These are phyloP conservation scores for Drosophila sp. DNA, from an alignment of 1,140 invertebrate species.

Conservation along the genomic window DNA sequence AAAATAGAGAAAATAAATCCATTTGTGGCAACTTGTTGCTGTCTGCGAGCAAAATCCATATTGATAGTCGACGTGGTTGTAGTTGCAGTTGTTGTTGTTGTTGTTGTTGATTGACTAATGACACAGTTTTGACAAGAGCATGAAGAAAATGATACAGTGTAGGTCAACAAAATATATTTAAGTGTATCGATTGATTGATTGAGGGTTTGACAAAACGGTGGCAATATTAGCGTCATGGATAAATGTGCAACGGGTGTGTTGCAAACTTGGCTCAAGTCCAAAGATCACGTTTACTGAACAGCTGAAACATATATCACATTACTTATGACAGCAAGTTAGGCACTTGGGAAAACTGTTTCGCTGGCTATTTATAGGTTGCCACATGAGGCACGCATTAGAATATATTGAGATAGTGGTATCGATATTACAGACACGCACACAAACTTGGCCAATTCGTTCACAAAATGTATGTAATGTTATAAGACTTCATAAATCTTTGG, in stretches of 20 bases:
- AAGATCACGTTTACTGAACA: constrained; percentile 30
- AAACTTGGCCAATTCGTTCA: constrained; percentile 26
- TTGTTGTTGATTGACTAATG: constrained; percentile 45
- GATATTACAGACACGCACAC: constrained; percentile 16
- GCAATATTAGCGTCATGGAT: constrained; percentile 10
- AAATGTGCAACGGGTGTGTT: constrained; percentile 5
- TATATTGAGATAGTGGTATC: background rate
- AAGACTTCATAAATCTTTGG: constrained; percentile 21
- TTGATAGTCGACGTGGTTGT: background rate
- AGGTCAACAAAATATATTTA: constrained; percentile 23
- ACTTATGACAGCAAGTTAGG: constrained; percentile 2
- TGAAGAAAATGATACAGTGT: constrained; percentile 27
- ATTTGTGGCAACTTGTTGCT: constrained; percentile 74
- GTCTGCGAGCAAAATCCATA: constrained; percentile 4
- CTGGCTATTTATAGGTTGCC: constrained; percentile 28
- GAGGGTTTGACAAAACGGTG: constrained; percentile 28
- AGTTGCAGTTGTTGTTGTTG: constrained; percentile 6
- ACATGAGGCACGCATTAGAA: constrained; percentile 3
- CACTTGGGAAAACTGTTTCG: constrained; percentile 7
- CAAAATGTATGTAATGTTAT: constrained; percentile 1
- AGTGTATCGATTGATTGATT: constrained; percentile 43
- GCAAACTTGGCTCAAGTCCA: constrained; percentile 9
- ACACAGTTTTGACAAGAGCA: constrained; percentile 44
- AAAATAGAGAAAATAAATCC: constrained; percentile 32
- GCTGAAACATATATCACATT: constrained; percentile 9